These are phyloP conservation scores for Merluccius polli DNA, from an alignment of 2,797 vertebrate genomes.

Conservation along the genomic window DNA sequence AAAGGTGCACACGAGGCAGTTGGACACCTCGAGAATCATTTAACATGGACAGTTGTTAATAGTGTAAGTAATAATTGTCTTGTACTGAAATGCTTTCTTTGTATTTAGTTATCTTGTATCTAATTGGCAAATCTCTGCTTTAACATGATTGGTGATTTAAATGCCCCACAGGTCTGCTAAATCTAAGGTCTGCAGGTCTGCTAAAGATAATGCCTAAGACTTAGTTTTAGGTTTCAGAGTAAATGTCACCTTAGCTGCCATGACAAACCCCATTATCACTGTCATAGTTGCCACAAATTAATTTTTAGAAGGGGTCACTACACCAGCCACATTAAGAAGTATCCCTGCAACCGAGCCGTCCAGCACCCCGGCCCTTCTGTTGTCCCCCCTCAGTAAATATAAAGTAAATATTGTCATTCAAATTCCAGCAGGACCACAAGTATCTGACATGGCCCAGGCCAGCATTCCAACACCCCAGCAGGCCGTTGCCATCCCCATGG, in stretches of 20 bases:
- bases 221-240: not conserved
- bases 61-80: no score
- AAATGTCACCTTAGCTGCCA: conserved; percentile 1
- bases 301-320: not conserved
- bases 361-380: not conserved
- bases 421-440: no score
- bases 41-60: not conserved
- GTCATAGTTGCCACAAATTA: conserved; percentile 2
- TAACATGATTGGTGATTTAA: not conserved
- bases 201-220: no score
- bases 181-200: no score
- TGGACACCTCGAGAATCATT: not conserved
- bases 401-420: no score
- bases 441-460: no score
- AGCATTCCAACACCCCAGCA: no score
- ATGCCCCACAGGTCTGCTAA: not conserved
- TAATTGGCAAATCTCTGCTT: not conserved
- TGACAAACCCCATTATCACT: not conserved
- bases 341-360: not conserved
- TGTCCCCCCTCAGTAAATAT: not conserved
- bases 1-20: not conserved
- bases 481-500: no score
- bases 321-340: conserved; percentile 2
- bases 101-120: not conserved
- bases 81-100: no score